Conservation (phyloP, 2,113 vertebrate genomes). For the Tympanuchus pallidicinctus region DNA sequence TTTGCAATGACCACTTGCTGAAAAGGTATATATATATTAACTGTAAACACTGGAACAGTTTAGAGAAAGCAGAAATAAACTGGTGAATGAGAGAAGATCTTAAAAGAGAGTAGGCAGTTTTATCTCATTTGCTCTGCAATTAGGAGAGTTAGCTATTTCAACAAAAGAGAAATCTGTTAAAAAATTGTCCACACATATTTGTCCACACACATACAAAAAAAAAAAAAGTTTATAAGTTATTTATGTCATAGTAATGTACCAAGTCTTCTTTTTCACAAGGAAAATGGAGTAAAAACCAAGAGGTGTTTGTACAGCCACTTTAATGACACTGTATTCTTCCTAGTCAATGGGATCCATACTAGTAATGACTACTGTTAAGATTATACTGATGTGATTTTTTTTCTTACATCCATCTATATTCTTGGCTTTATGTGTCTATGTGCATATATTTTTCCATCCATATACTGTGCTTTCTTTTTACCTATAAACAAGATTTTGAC, state of each 20-base stretch:
- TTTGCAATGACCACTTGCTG: neutral
- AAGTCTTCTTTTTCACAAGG: too few relatives aligned
- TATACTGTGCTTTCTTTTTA: neutral
- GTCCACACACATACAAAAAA: neutral
- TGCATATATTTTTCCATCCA: neutral
- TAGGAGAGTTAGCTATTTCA: neutral
- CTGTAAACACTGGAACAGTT: neutral
- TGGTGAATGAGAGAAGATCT: neutral
- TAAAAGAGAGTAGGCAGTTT: neutral
- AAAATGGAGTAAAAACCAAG: neutral
- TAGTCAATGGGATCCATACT: neutral
- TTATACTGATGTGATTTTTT: neutral
- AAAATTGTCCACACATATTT: neutral
- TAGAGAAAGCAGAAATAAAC: neutral
- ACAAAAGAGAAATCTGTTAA: neutral
- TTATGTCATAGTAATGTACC: neutral
- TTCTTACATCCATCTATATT: neutral
- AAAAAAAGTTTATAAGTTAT: neutral
- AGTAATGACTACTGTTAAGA: neutral
- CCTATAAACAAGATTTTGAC: neutral
- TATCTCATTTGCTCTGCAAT: neutral
- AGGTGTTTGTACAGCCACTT: accelerated
- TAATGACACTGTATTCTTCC: neutral
- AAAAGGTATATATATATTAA: neutral
- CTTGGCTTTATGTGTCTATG: neutral